A percentile compares a stretch with the other conserved stretches of the same genome.
Conservation (phyloP, 2,113 vertebrate species). For the Myotis yumanensis region DNA sequence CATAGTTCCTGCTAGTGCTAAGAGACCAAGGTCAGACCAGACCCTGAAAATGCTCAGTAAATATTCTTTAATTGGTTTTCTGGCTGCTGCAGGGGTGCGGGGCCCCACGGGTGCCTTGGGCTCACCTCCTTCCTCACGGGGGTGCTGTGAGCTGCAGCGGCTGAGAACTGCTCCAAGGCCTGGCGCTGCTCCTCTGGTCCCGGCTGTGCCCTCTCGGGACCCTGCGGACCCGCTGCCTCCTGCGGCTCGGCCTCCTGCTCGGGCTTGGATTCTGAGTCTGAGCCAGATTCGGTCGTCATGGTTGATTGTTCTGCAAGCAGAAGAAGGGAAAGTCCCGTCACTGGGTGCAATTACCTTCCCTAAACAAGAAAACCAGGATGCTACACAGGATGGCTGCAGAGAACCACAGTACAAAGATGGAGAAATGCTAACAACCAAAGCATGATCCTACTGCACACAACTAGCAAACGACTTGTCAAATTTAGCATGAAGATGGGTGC, state of each 20-base stretch:
- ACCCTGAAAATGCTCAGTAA: not conserved
- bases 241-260: conserved; percentile 89
- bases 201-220: conserved; percentile 47
- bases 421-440: not conserved
- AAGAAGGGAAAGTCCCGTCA: not conserved
- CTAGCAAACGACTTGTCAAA: not conserved
- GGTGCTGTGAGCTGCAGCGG: conserved; percentile 89
- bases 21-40: not conserved
- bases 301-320: conserved; percentile 90
- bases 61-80: not conserved
- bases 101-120: fast-evolving
- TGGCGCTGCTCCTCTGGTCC: conserved; percentile 81
- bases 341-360: fast-evolving
- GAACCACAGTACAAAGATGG: too few species aligned
- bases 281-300: conserved; percentile 95
- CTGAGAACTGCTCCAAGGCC: conserved; percentile 85
- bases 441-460: fast-evolving
- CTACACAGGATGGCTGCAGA: not conserved
- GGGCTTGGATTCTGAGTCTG: conserved; percentile 90
- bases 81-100: fast-evolving
- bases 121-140: conserved; percentile 87
- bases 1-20: not conserved
- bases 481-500: not conserved
- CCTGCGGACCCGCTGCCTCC: conserved; percentile 80
- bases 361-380: not conserved